phyloP scores from a whole-genome alignment of 2,888 invertebrate genomes.

The Aquatica leii region DNA sequence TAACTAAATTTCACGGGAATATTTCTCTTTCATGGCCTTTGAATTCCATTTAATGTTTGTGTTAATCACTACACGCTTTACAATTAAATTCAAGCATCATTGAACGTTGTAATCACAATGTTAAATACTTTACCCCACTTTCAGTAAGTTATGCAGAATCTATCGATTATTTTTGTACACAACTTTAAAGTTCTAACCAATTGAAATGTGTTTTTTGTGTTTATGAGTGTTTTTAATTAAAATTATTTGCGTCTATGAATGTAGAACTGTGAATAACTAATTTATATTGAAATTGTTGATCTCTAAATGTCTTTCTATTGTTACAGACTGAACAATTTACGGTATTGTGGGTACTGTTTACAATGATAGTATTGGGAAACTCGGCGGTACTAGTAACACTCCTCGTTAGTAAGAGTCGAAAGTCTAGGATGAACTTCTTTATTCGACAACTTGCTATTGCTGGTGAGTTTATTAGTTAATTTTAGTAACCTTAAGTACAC shows the following conservation, averaged over 20 bases:
- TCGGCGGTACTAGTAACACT: conserved; percentile 70
- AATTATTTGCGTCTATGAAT: not conserved
- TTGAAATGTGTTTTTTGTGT: not conserved
- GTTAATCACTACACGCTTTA: conserved; percentile 4
- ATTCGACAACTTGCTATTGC: conserved; percentile 74
- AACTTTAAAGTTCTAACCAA: not conserved
- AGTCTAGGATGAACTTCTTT: conserved; percentile 77
- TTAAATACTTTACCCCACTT: not conserved
- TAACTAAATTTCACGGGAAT: no score
- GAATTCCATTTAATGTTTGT: conserved; percentile 3
- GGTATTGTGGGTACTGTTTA: conserved; percentile 69
- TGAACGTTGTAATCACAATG: not conserved
- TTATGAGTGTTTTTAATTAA: not conserved
- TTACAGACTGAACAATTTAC: conserved; percentile 71
- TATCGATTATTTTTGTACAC: not conserved
- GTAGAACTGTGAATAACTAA: not conserved
- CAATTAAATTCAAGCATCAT: conserved; percentile 10
- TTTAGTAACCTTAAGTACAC: not conserved
- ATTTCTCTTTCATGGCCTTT: not conserved
- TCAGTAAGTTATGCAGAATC: conserved; percentile 6
- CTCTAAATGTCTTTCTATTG: conserved; percentile 43
- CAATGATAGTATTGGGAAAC: conserved; percentile 71
- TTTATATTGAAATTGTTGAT: not conserved
- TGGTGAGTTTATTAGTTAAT: conserved; percentile 60
- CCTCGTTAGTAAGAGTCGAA: conserved; percentile 67